Percentiles rank a stretch among this genome's conserved stretches.
Conservation (phyloP, 1,140 invertebrate species). For the Philotrypesis tridentata region DNA sequence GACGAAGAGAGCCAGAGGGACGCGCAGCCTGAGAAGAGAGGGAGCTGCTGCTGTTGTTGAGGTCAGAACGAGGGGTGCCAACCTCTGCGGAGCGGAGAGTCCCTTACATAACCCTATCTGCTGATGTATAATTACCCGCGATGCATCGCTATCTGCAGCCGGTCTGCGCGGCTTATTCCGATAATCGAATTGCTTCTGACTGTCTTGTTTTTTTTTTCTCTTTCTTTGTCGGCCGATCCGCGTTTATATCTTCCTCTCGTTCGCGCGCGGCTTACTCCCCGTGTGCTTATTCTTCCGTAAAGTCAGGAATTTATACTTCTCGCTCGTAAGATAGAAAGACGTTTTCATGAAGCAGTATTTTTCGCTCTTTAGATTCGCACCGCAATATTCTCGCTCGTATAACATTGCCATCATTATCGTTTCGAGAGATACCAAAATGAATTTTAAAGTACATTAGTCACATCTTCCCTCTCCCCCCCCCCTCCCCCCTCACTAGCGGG, state of each 20-base stretch:
- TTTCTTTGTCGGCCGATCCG: background rate
- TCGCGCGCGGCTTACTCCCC: too few relatives aligned
- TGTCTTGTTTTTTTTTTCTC: background rate
- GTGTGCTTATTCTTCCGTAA: too few relatives aligned
- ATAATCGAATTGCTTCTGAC: background rate
- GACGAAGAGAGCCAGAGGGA: background rate
- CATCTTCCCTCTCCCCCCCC: too few relatives aligned
- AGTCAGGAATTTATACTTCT: background rate
- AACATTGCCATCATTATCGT: background rate
- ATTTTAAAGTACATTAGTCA: background rate
- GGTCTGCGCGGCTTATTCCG: background rate
- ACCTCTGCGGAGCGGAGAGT: slow-evolving; percentile 51
- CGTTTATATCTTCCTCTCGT: too few relatives aligned
- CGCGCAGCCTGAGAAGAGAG: background rate
- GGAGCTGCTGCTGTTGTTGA: slow-evolving; percentile 26
- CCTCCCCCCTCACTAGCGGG: too few relatives aligned
- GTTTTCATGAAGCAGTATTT: background rate
- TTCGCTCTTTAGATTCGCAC: background rate
- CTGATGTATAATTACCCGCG: slow-evolving; percentile 58
- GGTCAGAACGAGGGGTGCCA: slow-evolving; percentile 58
- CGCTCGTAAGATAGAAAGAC: background rate
- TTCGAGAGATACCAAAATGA: background rate
- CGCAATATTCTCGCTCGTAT: background rate
- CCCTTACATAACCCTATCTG: slow-evolving; percentile 62
- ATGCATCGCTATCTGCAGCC: background rate